Evolutionary conservation across 2,888 invertebrate genomes (phyloP).

Genomic region (Didymodactylos carnosus): DNA sequence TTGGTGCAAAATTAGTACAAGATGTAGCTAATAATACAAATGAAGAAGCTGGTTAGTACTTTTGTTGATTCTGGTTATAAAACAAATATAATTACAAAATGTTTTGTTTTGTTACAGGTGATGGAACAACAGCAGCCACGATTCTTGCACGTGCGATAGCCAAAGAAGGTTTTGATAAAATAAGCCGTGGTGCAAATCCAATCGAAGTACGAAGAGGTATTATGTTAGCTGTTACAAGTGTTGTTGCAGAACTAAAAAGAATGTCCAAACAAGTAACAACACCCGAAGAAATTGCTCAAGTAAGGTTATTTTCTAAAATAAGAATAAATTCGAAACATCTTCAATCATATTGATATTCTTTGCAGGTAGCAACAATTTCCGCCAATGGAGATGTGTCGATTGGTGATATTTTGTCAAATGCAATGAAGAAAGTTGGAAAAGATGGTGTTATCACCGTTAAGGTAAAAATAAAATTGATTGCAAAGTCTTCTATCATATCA

Average conservation of each 20-base stretch:
- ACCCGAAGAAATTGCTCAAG: conserved; percentile 95
- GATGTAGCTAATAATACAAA: conserved; percentile 99
- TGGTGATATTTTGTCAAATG: conserved; percentile 78
- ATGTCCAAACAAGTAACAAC: conserved; percentile 86
- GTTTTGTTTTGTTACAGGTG: conserved; percentile 37
- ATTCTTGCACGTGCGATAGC: conserved; percentile 91
- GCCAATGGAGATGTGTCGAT: conserved; percentile 84
- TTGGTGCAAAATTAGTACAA: conserved; percentile 90
- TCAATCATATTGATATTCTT: too few relatives aligned
- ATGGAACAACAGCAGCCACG: conserved; percentile 92
- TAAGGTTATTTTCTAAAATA: too few relatives aligned
- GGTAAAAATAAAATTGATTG: not conserved
- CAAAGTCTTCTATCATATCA: not conserved
- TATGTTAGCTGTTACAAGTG: conserved; percentile 79
- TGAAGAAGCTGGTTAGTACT: conserved; percentile 63
- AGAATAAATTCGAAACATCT: too few relatives aligned
- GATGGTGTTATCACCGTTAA: conserved; percentile 98
- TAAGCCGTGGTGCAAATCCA: conserved; percentile 89
- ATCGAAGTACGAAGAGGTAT: conserved; percentile 81
- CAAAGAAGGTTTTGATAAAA: conserved; percentile 94
- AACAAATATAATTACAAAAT: not conserved
- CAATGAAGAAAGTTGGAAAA: conserved; percentile 75
- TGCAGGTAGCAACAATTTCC: conserved; percentile 97
- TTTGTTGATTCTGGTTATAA: not conserved
- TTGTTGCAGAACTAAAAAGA: conserved; percentile 64